These are phyloP conservation scores for Argyresthia albistria DNA, from an alignment of 2,888 invertebrate genomes.

Conservation along the genomic window DNA sequence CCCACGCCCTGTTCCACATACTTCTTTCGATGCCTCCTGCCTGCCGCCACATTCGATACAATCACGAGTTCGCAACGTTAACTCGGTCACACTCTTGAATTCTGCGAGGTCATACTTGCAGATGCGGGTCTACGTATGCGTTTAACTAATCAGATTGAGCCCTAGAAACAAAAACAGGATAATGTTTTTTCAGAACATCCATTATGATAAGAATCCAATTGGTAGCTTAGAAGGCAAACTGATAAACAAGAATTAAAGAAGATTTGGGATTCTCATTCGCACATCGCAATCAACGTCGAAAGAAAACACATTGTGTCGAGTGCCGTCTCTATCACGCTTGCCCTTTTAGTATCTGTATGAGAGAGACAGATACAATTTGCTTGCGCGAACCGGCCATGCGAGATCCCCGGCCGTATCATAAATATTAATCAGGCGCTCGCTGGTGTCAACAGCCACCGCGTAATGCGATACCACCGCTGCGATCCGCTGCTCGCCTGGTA, in stretches of 20 bases:
- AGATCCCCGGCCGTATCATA: conserved; percentile 72
- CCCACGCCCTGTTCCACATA: conserved; percentile 59
- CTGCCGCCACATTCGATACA: no score
- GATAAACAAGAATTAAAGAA: conserved; percentile 45
- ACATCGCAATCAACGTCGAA: conserved; percentile 56
- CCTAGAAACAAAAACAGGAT: no score
- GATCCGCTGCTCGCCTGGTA: conserved; percentile 61
- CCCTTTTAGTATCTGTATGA: conserved; percentile 31
- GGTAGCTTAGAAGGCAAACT: conserved; percentile 1
- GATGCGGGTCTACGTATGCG: no score
- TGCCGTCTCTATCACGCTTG: conserved; percentile 33
- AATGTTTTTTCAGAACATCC: no score
- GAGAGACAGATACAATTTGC: conserved; percentile 56
- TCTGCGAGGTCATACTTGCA: no score
- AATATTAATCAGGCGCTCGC: conserved; percentile 72
- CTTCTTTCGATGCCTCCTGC: conserved; percentile 6
- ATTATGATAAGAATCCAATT: no score
- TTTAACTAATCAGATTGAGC: background rate
- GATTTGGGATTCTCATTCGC: conserved; percentile 67
- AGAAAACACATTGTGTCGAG: conserved; percentile 43
- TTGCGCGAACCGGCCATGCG: conserved; percentile 67
- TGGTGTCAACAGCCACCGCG: conserved; percentile 73
- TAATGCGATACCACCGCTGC: conserved; percentile 65
- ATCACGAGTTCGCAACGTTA: no score
- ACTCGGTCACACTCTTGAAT: background rate